Evolutionary conservation across 2,797 vertebrate genomes (phyloP), one percentile per base, ranked within the genome.

Genomic region (Coregonus sp.): DNA sequence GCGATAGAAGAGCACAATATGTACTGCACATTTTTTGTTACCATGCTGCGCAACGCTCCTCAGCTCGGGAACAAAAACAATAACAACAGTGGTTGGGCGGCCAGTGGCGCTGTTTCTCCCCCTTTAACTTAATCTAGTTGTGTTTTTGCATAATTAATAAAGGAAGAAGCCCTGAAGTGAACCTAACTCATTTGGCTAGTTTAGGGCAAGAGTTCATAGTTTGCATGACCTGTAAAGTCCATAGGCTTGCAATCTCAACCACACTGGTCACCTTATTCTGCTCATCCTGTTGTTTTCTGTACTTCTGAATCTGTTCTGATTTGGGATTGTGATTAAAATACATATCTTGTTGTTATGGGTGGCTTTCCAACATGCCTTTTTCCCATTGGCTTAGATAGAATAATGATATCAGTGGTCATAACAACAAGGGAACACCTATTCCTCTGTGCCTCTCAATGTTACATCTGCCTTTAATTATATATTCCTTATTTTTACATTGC

Each of bases 211-310:
- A 31, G 29, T 15, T 31, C 33, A 68, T 29, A 6, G 66, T n/a
- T 69, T 40, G 18, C 35, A 14, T 70, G 35, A 15, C 35, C n/a
- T 0, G 5, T 18, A 40, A 35, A 15, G 6, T 37, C 67, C 67
- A 47, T 5, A 9, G 7, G 40, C 40, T 47, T 47, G 40, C 7
- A 7, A 47, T 47, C 40, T 9, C 2, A 9, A 47, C 40, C 40
- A 47, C 40, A 47, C 40, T 11, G 40, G 7, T 47, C 40, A 47
- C 7, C 40, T 47, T 47, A 9, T 73, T 76, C 78, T 65, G 84
- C 70, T 81, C 85, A 70, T 86, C 83, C 83, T n/a, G 16, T 37
- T 6, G 66, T 81, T 87, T 90, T 86, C 81, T 51, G 29, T 70
- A 66, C 31, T 1, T 1, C 33, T 70, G 37, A 18, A 47, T 77